Evolutionary conservation across 2,888 invertebrate genomes (phyloP).

Genomic region (Agrochola litura): DNA sequence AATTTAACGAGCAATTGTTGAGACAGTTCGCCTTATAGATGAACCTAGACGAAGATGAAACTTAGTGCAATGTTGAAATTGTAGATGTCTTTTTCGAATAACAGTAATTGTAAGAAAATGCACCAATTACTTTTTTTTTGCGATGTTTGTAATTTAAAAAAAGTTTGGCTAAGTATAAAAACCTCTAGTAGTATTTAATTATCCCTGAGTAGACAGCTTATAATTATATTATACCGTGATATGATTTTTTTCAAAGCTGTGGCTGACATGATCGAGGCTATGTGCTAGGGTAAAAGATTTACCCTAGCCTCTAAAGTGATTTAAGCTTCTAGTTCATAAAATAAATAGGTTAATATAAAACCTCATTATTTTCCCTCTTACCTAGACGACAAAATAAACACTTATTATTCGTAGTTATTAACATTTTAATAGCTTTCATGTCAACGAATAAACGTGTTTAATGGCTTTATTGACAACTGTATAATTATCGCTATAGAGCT

Average conservation of each 20-base stretch:
- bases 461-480: not conserved
- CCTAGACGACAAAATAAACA: constrained; percentile 20
- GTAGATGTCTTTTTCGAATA: not conserved
- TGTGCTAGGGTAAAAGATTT: too few relatives aligned
- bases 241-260: not conserved
- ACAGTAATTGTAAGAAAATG: not conserved
- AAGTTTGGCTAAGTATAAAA: not conserved
- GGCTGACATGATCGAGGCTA: not conserved
- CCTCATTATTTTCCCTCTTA: constrained; percentile 5
- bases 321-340: not conserved
- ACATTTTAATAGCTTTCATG: constrained; percentile 38
- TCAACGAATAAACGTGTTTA: constrained; percentile 20
- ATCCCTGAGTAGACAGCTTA: not conserved
- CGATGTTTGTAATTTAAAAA: not conserved
- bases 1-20: constrained; percentile 22
- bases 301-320: not conserved
- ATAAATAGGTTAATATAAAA: not conserved
- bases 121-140: not conserved
- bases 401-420: constrained; percentile 8
- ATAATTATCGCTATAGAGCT: not conserved
- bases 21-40: constrained; percentile 13
- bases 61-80: constrained; percentile 4
- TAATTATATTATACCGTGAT: not conserved
- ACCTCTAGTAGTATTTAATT: not conserved
- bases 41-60: constrained; percentile 4